A percentile compares a stretch with the other conserved stretches of the same genome.
Evolutionary conservation across 2,888 invertebrate genomes (phyloP).

Genomic region (Nycteola revayana): DNA sequence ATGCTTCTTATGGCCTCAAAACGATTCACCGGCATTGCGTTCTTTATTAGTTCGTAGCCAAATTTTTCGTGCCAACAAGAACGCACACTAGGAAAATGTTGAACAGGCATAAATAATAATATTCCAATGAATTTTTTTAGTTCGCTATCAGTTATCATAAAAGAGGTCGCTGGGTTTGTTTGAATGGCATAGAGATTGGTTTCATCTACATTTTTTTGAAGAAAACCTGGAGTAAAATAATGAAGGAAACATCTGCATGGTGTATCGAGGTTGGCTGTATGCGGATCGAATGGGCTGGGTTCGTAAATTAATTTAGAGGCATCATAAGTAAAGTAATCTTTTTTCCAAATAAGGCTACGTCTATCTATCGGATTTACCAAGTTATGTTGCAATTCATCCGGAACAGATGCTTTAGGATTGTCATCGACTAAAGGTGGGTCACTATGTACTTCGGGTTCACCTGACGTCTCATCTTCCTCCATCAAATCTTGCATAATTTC

Average conservation of each 20-base stretch:
- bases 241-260: constrained; percentile 22
- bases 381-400: no score
- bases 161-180: constrained; percentile 15
- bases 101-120: constrained; percentile 7
- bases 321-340: constrained; percentile 37
- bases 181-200: constrained; percentile 15
- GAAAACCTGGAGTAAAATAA: constrained; percentile 15
- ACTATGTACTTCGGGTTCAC: neutral
- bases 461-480: neutral
- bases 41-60: constrained; percentile 16
- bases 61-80: constrained; percentile 20
- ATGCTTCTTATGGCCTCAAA: constrained; percentile 34
- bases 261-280: constrained; percentile 13
- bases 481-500: neutral
- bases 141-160: constrained; percentile 9
- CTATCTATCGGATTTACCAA: no score
- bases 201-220: constrained; percentile 16
- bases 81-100: constrained; percentile 18
- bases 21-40: constrained; percentile 16
- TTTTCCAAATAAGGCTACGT: constrained; percentile 32
- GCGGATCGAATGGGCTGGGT: constrained; percentile 3
- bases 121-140: constrained; percentile 6
- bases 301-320: constrained; percentile 37
- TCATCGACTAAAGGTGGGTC: neutral
- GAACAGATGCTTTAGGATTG: no score